Percentiles rank a stretch among this genome's conserved stretches.
phyloP scores from a whole-genome alignment of 2,113 vertebrate species.

The Cervus canadensis region DNA sequence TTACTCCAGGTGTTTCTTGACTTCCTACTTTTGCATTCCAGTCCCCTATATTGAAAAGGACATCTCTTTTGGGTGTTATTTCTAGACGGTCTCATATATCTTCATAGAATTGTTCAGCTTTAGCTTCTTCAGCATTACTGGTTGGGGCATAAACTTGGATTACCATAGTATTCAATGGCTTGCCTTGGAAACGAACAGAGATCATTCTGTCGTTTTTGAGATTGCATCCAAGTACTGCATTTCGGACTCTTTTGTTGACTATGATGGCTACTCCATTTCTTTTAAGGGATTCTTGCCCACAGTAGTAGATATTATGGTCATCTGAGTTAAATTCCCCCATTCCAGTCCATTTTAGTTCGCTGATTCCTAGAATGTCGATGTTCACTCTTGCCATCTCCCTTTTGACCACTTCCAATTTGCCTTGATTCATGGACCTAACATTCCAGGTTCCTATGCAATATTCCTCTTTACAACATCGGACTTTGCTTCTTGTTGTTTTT shows the following conservation, averaged over 20 bases:
- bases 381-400: neutral
- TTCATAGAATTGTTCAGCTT: neutral
- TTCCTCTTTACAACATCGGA: neutral
- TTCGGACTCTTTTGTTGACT: rapidly evolving
- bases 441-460: neutral
- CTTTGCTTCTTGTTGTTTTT: neutral
- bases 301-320: neutral
- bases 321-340: neutral
- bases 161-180: neutral
- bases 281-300: neutral
- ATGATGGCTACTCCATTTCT: neutral
- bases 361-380: neutral
- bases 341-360: neutral
- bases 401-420: neutral
- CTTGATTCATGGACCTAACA: neutral
- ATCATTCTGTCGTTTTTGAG: neutral
- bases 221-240: neutral
- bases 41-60: neutral
- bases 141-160: neutral
- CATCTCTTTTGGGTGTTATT: neutral
- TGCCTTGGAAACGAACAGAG: neutral
- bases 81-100: neutral
- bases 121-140: neutral
- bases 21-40: neutral
- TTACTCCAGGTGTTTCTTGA: neutral